Evolutionary conservation across 1,140 invertebrate species (phyloP).

Genomic region (Brachionus paranguensis): DNA sequence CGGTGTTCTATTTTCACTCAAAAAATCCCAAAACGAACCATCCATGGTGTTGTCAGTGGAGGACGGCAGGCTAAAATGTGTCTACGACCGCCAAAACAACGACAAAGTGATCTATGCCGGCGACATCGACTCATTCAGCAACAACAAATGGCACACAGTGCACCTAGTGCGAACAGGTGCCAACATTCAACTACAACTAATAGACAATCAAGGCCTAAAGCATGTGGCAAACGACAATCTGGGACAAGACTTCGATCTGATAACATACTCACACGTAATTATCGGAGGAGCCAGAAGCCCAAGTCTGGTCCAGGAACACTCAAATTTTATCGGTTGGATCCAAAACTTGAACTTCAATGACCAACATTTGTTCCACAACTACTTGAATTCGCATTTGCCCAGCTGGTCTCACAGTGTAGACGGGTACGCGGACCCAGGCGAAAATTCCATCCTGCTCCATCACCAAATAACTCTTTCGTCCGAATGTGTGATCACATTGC

Average conservation of each 20-base stretch:
- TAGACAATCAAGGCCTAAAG: not conserved
- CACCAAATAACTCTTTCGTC: not conserved
- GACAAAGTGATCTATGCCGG: not conserved
- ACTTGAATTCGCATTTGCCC: not conserved
- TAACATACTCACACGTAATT: not conserved
- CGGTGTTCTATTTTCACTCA: slow-evolving; percentile 31
- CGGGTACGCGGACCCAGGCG: slow-evolving; percentile 1
- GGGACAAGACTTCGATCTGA: not conserved
- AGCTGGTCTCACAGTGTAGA: not conserved
- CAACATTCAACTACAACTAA: not conserved
- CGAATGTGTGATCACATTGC: not conserved
- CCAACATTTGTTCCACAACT: not conserved
- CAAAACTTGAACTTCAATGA: slow-evolving; percentile 27
- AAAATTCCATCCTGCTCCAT: slow-evolving; percentile 18
- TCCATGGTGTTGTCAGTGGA: not conserved
- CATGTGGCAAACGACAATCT: not conserved
- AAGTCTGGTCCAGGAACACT: not conserved
- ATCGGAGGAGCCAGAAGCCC: not conserved
- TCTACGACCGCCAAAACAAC: slow-evolving; percentile 16
- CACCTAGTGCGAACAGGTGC: not conserved
- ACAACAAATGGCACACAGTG: slow-evolving; percentile 31
- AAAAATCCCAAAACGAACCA: slow-evolving; percentile 4
- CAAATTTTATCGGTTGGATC: slow-evolving; percentile 22
- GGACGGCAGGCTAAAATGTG: slow-evolving; percentile 13
- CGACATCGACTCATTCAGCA: not conserved